Conservation (phyloP, 2,888 invertebrate species). For the Limnephilus rhombicus region DNA sequence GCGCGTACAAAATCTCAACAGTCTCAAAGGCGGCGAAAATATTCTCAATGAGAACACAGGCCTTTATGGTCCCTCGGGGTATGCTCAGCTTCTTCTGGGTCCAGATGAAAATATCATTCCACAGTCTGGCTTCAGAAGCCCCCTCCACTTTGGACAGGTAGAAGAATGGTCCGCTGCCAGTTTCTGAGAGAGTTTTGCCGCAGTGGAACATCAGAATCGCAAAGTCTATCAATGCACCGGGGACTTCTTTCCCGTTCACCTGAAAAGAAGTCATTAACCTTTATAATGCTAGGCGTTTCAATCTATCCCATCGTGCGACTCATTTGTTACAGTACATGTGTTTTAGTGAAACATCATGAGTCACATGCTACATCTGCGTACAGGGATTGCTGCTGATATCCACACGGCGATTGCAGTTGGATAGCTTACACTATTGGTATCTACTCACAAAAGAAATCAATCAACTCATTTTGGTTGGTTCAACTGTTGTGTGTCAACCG, state of each 20-base stretch:
- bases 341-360: too few relatives aligned
- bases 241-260: conserved; percentile 80
- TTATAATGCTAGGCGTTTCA: background rate
- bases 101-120: conserved; percentile 85
- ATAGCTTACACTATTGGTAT: too few relatives aligned
- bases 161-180: conserved; percentile 82
- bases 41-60: conserved; percentile 85
- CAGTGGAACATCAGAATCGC: conserved; percentile 83
- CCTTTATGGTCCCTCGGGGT: conserved; percentile 82
- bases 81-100: conserved; percentile 77
- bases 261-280: conserved; percentile 66
- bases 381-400: too few relatives aligned
- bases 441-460: too few relatives aligned
- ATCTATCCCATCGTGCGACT: too few relatives aligned
- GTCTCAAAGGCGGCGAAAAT: conserved; percentile 83
- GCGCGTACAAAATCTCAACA: conserved; percentile 82
- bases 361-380: too few relatives aligned
- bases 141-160: conserved; percentile 83
- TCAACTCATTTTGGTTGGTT: too few relatives aligned
- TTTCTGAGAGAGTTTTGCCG: conserved; percentile 76
- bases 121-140: conserved; percentile 81
- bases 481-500: too few relatives aligned
- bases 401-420: too few relatives aligned
- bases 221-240: conserved; percentile 84
- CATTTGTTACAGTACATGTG: too few relatives aligned